Conservation (phyloP, 2,797 vertebrate genomes). For the Ibycter americanus region DNA sequence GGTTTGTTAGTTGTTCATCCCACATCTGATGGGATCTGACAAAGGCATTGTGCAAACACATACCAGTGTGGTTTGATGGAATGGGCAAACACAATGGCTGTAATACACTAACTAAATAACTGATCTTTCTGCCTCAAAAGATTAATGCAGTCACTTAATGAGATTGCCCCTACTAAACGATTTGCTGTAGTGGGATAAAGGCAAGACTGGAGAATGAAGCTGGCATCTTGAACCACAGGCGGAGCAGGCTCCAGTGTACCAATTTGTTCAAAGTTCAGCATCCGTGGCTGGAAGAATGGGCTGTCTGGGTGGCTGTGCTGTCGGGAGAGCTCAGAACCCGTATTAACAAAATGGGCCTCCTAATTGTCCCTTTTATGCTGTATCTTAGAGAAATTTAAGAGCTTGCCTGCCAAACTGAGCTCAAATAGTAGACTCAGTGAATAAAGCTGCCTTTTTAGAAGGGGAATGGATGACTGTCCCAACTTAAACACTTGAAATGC, state of each 20-base stretch:
- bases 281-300: neutral
- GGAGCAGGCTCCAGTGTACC: neutral
- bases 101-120: neutral
- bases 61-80: neutral
- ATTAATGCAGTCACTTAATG: slow-evolving; percentile 45
- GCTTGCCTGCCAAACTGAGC: neutral
- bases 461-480: neutral
- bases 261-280: neutral
- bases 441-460: neutral
- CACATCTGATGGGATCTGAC: slow-evolving; percentile 18
- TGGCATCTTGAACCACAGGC: neutral
- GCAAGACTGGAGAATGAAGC: neutral
- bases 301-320: neutral
- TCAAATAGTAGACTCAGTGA: neutral
- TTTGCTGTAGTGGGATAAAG: slow-evolving; percentile 22
- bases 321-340: neutral
- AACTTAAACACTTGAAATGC: neutral
- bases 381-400: neutral
- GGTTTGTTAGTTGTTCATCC: neutral
- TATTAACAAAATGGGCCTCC: neutral
- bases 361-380: neutral
- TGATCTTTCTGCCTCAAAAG: slow-evolving; percentile 39
- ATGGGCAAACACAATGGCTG: slow-evolving; percentile 39
- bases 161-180: slow-evolving; percentile 17
- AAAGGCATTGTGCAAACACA: slow-evolving; percentile 15